phyloP scores from a whole-genome alignment of 2,797 vertebrate species.

The Oryzias sinensis region DNA sequence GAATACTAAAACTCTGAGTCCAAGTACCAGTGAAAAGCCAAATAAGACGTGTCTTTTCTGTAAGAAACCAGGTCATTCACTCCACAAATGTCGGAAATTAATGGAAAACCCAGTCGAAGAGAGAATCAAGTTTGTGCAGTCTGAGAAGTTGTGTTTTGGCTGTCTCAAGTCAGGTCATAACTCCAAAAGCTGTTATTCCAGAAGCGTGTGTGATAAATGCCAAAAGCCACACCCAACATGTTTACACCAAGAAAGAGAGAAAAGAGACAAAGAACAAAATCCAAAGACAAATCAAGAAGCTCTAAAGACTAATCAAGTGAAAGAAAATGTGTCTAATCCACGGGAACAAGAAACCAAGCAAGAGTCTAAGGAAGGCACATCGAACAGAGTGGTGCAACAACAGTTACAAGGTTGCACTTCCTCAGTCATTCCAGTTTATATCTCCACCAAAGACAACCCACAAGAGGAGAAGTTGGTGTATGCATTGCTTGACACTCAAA shows the following conservation, averaged over 20 bases:
- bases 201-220: neutral
- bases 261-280: no score
- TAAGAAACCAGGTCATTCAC: neutral
- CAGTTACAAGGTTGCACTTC: neutral
- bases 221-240: conserved; percentile 6
- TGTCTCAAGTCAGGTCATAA: neutral
- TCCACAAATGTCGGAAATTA: neutral
- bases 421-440: conserved; percentile 14
- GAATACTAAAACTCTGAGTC: neutral
- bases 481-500: neutral
- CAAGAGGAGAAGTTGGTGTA: neutral
- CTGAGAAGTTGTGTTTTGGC: neutral
- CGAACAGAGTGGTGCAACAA: neutral
- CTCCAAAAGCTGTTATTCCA: neutral
- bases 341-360: no score
- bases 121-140: neutral
- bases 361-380: no score
- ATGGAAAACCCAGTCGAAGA: neutral
- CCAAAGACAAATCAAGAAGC: no score
- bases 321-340: no score
- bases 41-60: neutral
- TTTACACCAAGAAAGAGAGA: conserved; percentile 22
- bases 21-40: neutral
- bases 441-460: conserved; percentile 5
- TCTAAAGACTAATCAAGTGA: no score